These are phyloP conservation scores for Brachionus manjavacas DNA, from an alignment of 1,140 invertebrate genomes.

Conservation along the genomic window DNA sequence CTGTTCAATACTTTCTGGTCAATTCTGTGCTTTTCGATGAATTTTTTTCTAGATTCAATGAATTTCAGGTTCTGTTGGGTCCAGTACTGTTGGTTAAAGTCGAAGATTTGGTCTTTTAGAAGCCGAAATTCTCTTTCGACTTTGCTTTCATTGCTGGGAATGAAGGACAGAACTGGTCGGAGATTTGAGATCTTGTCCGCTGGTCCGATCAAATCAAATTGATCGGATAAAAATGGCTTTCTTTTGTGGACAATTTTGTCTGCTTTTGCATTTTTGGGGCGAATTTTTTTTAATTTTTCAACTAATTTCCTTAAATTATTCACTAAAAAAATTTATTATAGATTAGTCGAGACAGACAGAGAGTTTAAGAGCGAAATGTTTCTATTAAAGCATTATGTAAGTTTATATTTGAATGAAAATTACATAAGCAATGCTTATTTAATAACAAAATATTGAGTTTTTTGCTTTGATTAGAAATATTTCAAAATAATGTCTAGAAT, in stretches of 20 bases:
- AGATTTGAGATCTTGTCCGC: conserved; percentile 26
- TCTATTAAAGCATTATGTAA: background rate
- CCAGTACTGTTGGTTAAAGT: conserved; percentile 41
- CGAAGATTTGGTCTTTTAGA: background rate
- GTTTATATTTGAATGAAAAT: background rate
- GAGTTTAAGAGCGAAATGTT: background rate
- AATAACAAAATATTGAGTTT: conserved; percentile 1
- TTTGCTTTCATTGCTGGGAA: background rate
- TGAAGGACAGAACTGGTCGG: background rate
- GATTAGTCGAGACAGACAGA: background rate
- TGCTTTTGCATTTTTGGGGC: background rate
- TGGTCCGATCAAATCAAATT: conserved; percentile 29
- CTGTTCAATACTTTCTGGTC: background rate
- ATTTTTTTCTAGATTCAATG: conserved; percentile 17
- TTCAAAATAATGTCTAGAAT: background rate
- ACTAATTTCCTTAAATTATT: background rate
- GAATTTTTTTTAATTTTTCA: too few species aligned
- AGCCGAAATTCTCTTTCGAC: background rate
- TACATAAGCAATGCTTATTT: background rate
- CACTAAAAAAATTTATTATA: background rate
- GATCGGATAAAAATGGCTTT: background rate
- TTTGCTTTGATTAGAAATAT: background rate
- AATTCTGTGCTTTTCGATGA: background rate
- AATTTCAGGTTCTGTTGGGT: conserved; percentile 39
- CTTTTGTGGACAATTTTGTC: background rate